phyloP scores from a whole-genome alignment of 2,113 vertebrate genomes.

The Halcyon senegalensis region DNA sequence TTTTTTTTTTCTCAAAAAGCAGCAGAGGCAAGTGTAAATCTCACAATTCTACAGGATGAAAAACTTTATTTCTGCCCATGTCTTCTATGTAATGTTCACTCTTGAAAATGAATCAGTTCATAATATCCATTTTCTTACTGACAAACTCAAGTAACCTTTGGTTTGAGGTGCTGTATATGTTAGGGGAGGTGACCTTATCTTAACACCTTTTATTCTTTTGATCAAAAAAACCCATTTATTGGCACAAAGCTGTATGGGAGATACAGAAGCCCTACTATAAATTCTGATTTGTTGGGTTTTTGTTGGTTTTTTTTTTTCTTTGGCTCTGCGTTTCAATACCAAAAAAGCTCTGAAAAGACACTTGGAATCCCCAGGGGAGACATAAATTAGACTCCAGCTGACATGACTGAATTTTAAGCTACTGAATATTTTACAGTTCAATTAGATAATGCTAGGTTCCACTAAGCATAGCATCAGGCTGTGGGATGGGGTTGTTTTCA shows the following conservation, averaged over 20 bases:
- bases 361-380: constrained; percentile 24
- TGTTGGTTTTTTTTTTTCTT: too few relatives aligned
- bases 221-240: not conserved
- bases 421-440: constrained; percentile 3
- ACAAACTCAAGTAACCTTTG: not conserved
- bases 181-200: not conserved
- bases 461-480: not conserved
- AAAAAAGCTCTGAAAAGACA: constrained; percentile 15
- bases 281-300: not conserved
- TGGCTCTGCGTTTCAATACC: not conserved
- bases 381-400: constrained; percentile 37
- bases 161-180: not conserved
- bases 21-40: not conserved
- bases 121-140: not conserved
- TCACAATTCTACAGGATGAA: not conserved
- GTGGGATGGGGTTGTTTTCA: not conserved
- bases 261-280: not conserved
- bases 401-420: constrained; percentile 41
- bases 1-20: not conserved
- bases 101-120: not conserved
- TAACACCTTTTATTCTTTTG: not conserved
- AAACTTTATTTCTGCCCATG: not conserved
- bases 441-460: not conserved
- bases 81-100: not conserved
- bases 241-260: not conserved